Conservation (phyloP, 2,797 vertebrate species). For the Enteromius unitaeniatus region DNA sequence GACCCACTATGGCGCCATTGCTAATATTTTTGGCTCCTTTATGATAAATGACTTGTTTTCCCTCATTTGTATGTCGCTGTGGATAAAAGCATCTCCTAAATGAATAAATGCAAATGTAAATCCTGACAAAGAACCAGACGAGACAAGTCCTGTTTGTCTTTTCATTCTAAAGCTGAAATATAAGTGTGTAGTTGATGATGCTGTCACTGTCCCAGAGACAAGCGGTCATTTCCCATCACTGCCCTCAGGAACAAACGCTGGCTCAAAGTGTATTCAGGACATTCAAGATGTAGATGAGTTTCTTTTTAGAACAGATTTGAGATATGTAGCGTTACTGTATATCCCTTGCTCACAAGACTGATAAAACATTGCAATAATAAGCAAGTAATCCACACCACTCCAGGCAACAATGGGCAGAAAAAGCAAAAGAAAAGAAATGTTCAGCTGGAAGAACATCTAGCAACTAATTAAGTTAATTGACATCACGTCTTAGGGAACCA, state of each 20-base stretch:
- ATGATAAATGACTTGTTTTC: not conserved
- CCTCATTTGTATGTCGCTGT: not conserved
- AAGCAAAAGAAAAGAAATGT: no score
- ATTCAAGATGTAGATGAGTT: not conserved
- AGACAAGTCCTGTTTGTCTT: slow-evolving; percentile 48
- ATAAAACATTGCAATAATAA: no score
- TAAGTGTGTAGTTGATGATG: slow-evolving; percentile 67
- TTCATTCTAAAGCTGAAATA: slow-evolving; percentile 71
- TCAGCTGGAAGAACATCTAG: no score
- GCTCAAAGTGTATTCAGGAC: not conserved
- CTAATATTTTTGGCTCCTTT: not conserved
- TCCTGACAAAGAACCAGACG: slow-evolving; percentile 11
- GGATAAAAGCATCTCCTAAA: slow-evolving; percentile 40
- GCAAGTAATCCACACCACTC: no score
- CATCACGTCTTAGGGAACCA: no score
- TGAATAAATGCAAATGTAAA: slow-evolving; percentile 19
- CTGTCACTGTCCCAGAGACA: slow-evolving; percentile 65
- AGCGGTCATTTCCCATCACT: slow-evolving; percentile 58
- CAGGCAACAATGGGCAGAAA: no score
- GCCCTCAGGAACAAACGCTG: slow-evolving; percentile 55
- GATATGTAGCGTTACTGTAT: no score
- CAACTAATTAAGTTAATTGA: no score
- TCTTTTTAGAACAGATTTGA: no score
- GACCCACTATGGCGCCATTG: not conserved
- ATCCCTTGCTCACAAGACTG: no score